Percentiles rank a stretch among this genome's conserved stretches.
These are phyloP conservation scores for Rhadina sibilatrix DNA, from an alignment of 2,113 vertebrate species.

Conservation along the genomic window DNA sequence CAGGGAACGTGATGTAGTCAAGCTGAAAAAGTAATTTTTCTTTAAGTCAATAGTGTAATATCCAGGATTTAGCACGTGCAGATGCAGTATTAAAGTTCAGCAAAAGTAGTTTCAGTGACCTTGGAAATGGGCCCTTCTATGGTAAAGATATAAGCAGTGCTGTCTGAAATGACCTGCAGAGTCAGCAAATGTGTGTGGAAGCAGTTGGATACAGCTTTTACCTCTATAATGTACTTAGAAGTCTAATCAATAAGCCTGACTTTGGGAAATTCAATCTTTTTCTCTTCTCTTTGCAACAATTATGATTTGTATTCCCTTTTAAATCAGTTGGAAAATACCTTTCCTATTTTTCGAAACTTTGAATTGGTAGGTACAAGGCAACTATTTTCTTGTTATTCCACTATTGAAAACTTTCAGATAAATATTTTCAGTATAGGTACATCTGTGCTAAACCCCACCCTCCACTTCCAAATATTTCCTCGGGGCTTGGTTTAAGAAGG, in stretches of 20 bases:
- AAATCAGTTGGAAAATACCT: background rate
- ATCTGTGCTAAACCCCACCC: background rate
- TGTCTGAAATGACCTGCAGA: slow-evolving; percentile 27
- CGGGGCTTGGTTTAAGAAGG: background rate
- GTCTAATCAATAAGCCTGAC: slow-evolving; percentile 69
- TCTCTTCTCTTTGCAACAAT: background rate
- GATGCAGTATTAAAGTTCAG: slow-evolving; percentile 41
- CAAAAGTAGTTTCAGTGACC: slow-evolving; percentile 55
- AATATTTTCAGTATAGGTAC: background rate
- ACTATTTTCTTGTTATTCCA: background rate
- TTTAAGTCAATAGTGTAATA: slow-evolving; percentile 56
- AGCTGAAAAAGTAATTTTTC: slow-evolving; percentile 54
- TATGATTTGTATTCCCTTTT: slow-evolving; percentile 18
- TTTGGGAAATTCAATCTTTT: slow-evolving; percentile 58
- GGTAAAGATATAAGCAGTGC: slow-evolving; percentile 20
- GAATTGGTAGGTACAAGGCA: background rate
- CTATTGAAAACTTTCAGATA: background rate
- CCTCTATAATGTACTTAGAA: slow-evolving; percentile 55
- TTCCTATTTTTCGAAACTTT: background rate
- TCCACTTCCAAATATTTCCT: background rate
- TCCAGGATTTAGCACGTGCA: slow-evolving; percentile 38
- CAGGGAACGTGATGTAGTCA: slow-evolving; percentile 11
- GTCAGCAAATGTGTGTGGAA: slow-evolving; percentile 47
- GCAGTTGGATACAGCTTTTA: slow-evolving; percentile 54
- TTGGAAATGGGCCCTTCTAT: slow-evolving; percentile 42